These are phyloP conservation scores for Pseudomyrmex concolor DNA, from an alignment of 1,140 invertebrate species.

Conservation along the genomic window DNA sequence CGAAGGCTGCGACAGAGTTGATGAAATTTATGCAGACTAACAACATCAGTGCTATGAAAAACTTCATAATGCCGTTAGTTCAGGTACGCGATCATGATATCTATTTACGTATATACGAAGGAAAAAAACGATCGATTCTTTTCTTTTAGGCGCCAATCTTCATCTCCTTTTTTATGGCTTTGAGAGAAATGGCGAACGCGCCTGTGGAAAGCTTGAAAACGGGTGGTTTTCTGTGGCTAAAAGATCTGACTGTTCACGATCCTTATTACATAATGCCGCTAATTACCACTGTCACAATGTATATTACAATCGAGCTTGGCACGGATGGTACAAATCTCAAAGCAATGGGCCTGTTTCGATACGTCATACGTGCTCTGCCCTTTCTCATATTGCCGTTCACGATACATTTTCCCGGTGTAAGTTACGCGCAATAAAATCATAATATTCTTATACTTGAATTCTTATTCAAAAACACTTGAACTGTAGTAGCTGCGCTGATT, in stretches of 20 bases:
- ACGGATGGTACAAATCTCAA: conserved; percentile 90
- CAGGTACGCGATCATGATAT: conserved; percentile 86
- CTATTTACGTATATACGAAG: neutral
- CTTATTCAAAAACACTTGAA: neutral
- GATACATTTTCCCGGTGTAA: conserved; percentile 94
- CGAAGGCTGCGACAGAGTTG: conserved; percentile 90
- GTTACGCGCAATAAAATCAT: conserved; percentile 70
- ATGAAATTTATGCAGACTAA: conserved; percentile 93
- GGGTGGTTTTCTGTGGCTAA: conserved; percentile 97
- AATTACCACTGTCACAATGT: conserved; percentile 92
- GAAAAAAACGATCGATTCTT: neutral
- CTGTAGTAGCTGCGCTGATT: neutral
- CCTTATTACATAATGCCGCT: conserved; percentile 95
- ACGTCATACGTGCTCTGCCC: conserved; percentile 91
- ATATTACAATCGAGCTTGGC: conserved; percentile 93
- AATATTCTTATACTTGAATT: neutral
- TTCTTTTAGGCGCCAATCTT: conserved; percentile 91
- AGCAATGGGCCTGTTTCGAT: conserved; percentile 89
- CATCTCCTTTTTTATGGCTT: conserved; percentile 94
- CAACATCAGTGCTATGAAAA: conserved; percentile 92
- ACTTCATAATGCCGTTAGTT: conserved; percentile 91
- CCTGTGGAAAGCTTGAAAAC: conserved; percentile 94
- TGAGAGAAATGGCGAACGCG: conserved; percentile 93
- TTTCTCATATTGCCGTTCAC: conserved; percentile 94
- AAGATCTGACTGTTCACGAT: conserved; percentile 95